These are phyloP conservation scores for Fundulus diaphanus DNA, from an alignment of 2,797 vertebrate species.

Conservation along the genomic window DNA sequence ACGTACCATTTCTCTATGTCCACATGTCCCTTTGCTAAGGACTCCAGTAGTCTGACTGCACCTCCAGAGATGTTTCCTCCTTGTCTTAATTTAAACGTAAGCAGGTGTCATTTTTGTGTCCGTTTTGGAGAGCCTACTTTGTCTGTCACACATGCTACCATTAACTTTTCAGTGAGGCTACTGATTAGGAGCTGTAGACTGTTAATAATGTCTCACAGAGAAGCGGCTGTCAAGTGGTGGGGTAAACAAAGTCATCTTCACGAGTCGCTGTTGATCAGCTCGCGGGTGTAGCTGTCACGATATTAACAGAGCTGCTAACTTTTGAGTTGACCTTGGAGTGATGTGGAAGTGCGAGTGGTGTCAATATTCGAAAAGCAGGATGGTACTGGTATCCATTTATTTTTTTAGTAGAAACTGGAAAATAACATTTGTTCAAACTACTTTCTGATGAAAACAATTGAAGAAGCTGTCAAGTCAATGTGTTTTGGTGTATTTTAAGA, in stretches of 20 bases:
- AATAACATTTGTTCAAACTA: neutral
- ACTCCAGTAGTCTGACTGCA: neutral
- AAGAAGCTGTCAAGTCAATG: neutral
- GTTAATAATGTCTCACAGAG: neutral
- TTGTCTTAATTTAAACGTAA: neutral
- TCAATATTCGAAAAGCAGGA: neutral
- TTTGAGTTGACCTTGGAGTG: neutral
- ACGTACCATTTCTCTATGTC: neutral
- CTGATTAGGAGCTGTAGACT: neutral
- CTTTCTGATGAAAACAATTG: neutral
- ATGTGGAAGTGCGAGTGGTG: neutral
- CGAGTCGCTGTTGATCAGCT: neutral
- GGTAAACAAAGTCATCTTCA: neutral
- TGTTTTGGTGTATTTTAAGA: neutral
- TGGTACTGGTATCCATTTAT: neutral
- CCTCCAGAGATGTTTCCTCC: neutral
- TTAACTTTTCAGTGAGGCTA: neutral
- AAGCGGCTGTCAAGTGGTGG: neutral
- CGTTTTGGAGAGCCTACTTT: neutral
- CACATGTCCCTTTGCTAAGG: neutral
- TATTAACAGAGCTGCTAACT: neutral
- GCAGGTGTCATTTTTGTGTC: neutral
- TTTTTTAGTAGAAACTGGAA: no score
- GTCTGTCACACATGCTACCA: neutral
- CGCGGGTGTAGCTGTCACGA: constrained; percentile 2